Conservation (phyloP, 2,888 invertebrate species). For the Philopedon plagiatum region DNA sequence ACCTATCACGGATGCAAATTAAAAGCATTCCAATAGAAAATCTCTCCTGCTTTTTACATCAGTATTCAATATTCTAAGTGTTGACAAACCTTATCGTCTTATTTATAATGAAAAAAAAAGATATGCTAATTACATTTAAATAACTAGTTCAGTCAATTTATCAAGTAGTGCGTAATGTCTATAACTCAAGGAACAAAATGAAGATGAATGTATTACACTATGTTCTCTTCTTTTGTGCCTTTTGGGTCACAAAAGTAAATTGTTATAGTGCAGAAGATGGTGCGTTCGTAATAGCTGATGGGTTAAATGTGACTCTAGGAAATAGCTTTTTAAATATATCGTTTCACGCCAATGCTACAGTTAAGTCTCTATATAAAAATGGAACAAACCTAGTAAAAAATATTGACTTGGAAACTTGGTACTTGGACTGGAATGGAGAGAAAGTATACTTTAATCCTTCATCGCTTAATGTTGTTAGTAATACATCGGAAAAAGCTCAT, state of each 20-base stretch:
- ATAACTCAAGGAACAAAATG: background rate
- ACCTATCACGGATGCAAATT: too few species aligned
- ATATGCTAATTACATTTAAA: too few species aligned
- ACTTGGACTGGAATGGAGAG: constrained; percentile 42
- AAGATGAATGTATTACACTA: background rate
- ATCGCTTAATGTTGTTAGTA: constrained; percentile 16
- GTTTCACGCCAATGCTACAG: constrained; percentile 28
- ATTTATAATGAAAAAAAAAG: too few species aligned
- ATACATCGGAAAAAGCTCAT: constrained; percentile 24
- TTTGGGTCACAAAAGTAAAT: background rate
- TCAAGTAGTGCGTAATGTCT: too few species aligned
- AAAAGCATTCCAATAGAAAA: too few species aligned
- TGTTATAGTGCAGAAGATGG: background rate
- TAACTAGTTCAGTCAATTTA: too few species aligned
- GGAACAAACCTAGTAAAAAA: constrained; percentile 22
- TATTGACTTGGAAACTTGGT: constrained; percentile 30
- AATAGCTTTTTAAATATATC: constrained; percentile 29
- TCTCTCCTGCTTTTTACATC: too few species aligned
- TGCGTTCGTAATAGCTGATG: constrained; percentile 12
- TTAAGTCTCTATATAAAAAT: constrained; percentile 23
- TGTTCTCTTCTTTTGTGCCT: background rate
- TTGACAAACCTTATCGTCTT: too few species aligned
- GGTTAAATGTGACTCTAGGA: constrained; percentile 18
- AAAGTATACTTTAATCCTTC: constrained; percentile 33
- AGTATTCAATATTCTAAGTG: too few species aligned